Evolutionary conservation across 2,113 vertebrate genomes (phyloP), one percentile per base, ranked within the genome.

Genomic region (Neoarius graeffei): DNA sequence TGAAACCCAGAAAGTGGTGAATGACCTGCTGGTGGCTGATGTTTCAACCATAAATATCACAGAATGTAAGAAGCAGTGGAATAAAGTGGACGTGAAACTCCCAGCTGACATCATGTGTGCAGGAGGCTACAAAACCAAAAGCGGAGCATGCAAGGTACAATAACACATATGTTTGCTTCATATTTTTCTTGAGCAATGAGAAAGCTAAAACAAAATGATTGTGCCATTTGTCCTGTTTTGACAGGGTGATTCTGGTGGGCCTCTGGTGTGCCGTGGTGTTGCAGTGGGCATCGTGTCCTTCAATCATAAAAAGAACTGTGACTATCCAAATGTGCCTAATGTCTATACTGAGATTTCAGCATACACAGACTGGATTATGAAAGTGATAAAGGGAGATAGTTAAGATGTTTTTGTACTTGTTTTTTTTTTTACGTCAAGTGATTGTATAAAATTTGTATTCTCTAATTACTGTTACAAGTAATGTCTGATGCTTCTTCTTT

Each of bases 211-310:
- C 6, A 9, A 15, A 73, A 74, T 23, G 14, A 8, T 25, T 84
- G 59, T 89, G 7, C 13, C 3, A 57, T 42, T 25, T n/a, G 77
- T 50, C 19, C 90, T 69, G 52, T 54, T 27, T 90, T 62, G 0
- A 80, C 93, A 97, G 97, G 97, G 97, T 0, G 97, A 99, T 91
- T 98, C 97, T 0, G 97, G 97, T 0, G 97, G 97, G 0, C 97
- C 97, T 0, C 74, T 97, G 92, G 93, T 98, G 0, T 98, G 98
- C 87, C 89, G 92, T 0, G 92, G 93, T 0, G 80, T 92, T 23
- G 91, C 94, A 4, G 95, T 96, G 0, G 97, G 97, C 0, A 87
- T 99, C 0, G 94, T 97, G n/a, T 98, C 97, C 74, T 97, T 95
- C 0, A 94, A 94, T 82, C 2, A 0, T 0, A 0, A 0, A 0